phyloP scores from a whole-genome alignment of 1,140 invertebrate species.

The Hyposmocoma kahamanoa region DNA sequence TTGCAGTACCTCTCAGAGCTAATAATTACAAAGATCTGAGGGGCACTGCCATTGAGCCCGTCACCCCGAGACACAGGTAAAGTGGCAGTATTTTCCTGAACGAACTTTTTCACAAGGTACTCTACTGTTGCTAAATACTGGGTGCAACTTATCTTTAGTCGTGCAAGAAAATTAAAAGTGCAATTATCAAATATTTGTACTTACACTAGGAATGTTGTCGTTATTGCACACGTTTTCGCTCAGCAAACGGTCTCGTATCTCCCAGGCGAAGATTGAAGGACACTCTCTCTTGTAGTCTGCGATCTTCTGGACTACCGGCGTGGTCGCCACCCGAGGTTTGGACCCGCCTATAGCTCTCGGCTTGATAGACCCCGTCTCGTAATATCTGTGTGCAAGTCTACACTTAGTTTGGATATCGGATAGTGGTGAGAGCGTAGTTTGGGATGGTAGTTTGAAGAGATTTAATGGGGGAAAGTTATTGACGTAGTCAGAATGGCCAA shows the following conservation, averaged over 20 bases:
- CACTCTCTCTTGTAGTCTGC: slow-evolving; percentile 97
- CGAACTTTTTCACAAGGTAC: too few species aligned
- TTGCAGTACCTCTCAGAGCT: too few species aligned
- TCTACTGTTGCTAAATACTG: too few species aligned
- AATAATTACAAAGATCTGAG: too few species aligned
- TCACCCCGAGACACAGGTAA: too few species aligned
- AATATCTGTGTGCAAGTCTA: slow-evolving; percentile 83
- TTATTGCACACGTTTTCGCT: slow-evolving; percentile 98
- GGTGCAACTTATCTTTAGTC: too few species aligned
- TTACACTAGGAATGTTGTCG: slow-evolving; percentile 99
- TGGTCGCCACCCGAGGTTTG: slow-evolving; percentile 96
- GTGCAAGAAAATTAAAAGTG: slow-evolving; percentile 1
- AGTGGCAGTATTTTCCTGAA: too few species aligned
- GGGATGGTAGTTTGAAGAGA: too few species aligned
- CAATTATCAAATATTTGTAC: too few species aligned
- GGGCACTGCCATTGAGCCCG: too few species aligned
- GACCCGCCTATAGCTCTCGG: slow-evolving; percentile 96
- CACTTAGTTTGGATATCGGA: slow-evolving; percentile 53
- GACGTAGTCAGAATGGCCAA: too few species aligned
- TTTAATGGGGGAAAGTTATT: too few species aligned
- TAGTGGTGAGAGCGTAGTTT: slow-evolving; percentile 29
- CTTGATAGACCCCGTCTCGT: slow-evolving; percentile 98
- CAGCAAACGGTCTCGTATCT: slow-evolving; percentile 95
- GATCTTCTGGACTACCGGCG: slow-evolving; percentile 94
- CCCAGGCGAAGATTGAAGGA: slow-evolving; percentile 98